Evolutionary conservation across 2,113 vertebrate species (phyloP).

Genomic region (Semicossyphus pulcher): DNA sequence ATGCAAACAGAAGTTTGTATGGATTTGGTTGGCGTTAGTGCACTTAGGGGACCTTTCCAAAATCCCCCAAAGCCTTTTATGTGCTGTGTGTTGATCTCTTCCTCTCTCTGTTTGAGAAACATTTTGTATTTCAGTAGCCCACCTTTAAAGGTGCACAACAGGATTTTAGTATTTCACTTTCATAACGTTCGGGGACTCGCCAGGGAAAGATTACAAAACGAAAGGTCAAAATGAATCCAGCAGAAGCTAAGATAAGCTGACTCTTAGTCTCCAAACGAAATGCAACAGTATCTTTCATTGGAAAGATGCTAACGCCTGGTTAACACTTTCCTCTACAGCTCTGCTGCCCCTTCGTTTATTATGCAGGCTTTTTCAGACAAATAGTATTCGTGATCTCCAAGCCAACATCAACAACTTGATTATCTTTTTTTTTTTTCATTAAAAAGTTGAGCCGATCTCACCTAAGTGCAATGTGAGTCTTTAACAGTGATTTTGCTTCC

Average conservation of each 20-base stretch:
- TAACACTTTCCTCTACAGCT: too few relatives aligned
- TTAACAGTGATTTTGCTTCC: not conserved
- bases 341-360: not conserved
- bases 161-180: not conserved
- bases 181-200: too few relatives aligned
- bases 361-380: too few relatives aligned
- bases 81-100: not conserved
- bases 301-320: too few relatives aligned
- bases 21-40: not conserved
- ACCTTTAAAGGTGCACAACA: not conserved
- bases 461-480: not conserved
- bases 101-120: not conserved
- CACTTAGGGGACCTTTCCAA: not conserved
- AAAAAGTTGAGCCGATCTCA: not conserved
- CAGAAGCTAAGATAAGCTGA: too few relatives aligned
- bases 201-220: not conserved
- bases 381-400: not conserved
- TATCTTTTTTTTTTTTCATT: not conserved
- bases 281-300: too few relatives aligned
- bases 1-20: not conserved
- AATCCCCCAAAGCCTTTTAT: not conserved
- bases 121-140: not conserved
- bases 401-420: not conserved
- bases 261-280: too few relatives aligned
- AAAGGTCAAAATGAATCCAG: not conserved